Evolutionary conservation across 2,113 vertebrate genomes (phyloP), one percentile per base, ranked within the genome.

Genomic region (Petaurus breviceps): DNA sequence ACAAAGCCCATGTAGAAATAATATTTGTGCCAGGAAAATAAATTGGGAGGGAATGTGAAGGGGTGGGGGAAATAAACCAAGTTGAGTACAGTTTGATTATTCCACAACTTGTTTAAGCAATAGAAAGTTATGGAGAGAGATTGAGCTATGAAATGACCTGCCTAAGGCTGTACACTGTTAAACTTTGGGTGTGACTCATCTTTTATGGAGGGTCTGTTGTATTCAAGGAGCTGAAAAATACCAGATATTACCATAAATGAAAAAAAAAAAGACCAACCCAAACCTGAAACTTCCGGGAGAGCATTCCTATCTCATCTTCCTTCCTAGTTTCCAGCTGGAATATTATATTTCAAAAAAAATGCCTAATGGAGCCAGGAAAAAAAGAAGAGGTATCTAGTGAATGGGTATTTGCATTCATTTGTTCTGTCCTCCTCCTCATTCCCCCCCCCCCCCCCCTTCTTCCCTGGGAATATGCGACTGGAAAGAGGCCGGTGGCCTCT

Each of bases 401-500:
- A 91, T 1, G 3, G 90, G 95, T 94, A 94, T 96, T 92, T 97
- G 84, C 92, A 95, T 96, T 93, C 94, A 53, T 97, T 97, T 98
- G 96, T 84, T 84, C 68, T 84, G 24, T 12, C 43, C 3, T 43
- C 46, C 1, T 53, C 3, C 37, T 2, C 47, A 77, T 54, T 68
- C 11, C 61, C 24, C 37, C 68, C 11, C 61, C 31, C n/a, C 0
- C 31, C 16, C 0, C 28, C 7, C 47, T 91, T 92, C 91, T 94
- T 91, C 93, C 89, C 89, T 90, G 61, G 90, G 90, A 97, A 90
- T 47, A 89, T 51, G 14, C 90, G 96, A 10, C 46, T 92, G 92
- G 92, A 94, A 97, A 89, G 92, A 95, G 90, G 43, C 25, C 43
- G 9, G 47, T 19, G 94, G 28, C 94, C 91, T 91, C 46, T 0